These are phyloP conservation scores for Esperia sulphurella DNA, from an alignment of 2,888 invertebrate genomes.

Conservation along the genomic window DNA sequence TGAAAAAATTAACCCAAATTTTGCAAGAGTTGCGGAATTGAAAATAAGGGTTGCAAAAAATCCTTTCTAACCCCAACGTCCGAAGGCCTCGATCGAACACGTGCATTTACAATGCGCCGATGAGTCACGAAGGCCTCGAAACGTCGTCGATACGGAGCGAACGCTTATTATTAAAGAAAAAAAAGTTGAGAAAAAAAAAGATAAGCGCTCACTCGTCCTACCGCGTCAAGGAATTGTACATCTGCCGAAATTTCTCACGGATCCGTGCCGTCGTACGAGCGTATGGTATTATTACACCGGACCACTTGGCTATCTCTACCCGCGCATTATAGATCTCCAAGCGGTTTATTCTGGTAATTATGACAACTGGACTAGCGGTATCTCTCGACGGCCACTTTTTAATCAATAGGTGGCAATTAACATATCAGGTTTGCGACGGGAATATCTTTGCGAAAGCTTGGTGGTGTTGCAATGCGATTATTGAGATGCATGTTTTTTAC, in stretches of 20 bases:
- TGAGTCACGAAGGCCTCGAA: constrained; percentile 64
- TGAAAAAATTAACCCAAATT: constrained; percentile 70
- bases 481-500: constrained; percentile 7
- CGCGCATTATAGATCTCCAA: constrained; percentile 55
- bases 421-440: constrained; percentile 56
- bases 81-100: constrained; percentile 52
- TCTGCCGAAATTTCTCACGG: constrained; percentile 80
- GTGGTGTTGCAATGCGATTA: constrained; percentile 8
- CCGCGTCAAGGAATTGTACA: constrained; percentile 77
- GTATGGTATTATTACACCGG: constrained; percentile 69
- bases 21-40: constrained; percentile 78
- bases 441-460: constrained; percentile 31
- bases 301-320: constrained; percentile 49
- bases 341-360: constrained; percentile 49
- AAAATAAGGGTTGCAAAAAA: constrained; percentile 77
- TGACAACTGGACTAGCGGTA: constrained; percentile 72
- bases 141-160: constrained; percentile 55
- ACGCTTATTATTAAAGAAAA: constrained; percentile 66
- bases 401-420: constrained; percentile 59
- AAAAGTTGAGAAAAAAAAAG: constrained; percentile 52
- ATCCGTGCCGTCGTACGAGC: constrained; percentile 35
- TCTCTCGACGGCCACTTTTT: constrained; percentile 50
- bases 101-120: constrained; percentile 70
- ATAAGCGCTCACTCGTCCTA: constrained; percentile 72
- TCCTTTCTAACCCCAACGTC: constrained; percentile 74